Evolutionary conservation across 1,140 invertebrate genomes (phyloP), one percentile per base, ranked within the genome.

Genomic region (Drosophila willistoni): DNA sequence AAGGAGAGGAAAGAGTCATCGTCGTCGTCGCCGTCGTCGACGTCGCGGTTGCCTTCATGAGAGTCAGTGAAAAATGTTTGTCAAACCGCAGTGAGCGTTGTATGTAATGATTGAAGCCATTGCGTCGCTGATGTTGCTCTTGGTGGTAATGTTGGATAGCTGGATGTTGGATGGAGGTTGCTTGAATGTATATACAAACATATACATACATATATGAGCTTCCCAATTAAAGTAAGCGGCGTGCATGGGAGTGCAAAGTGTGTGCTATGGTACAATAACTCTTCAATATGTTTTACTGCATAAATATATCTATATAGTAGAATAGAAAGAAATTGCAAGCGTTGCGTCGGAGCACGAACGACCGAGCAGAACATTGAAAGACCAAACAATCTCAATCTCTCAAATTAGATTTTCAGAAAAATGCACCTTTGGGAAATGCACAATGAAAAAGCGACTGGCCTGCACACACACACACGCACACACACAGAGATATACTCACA

Each of bases 391-490:
- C 81, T 90, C 85, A 91, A 91, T 91, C 84, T 86, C 84, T 91
- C 89, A 91, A 91, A 91, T 91, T 91, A 91, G 89, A 91, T 91
- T 91, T 90, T 91, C 76, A 90, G 87, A 90, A 91, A 91, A 91
- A 91, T 91, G 84, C 89, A 91, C 89, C 81, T 91, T 80, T 91
- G 89, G 89, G 89, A 91, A 91, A 90, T 89, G 84, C 84, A 89
- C 84, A 84, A 89, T 89, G 84, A 89, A 89, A 89, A 89, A 89
- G 84, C 81, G 77, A 76, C 73, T 71, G 66, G 60, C 73, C 68
- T 74, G 68, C 39, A 44, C 54, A 71, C 56, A 79, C 65, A 61
- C 63, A 68, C 71, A 70, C 42, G 62, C 71, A 64, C 44, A 1
- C 36, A 22, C 19, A 22, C 19, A 22, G 1, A 34, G 7, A 36